Base-by-base conservation (phyloP, 1,140 invertebrate species). In the Epicauta chinensis region DNA sequence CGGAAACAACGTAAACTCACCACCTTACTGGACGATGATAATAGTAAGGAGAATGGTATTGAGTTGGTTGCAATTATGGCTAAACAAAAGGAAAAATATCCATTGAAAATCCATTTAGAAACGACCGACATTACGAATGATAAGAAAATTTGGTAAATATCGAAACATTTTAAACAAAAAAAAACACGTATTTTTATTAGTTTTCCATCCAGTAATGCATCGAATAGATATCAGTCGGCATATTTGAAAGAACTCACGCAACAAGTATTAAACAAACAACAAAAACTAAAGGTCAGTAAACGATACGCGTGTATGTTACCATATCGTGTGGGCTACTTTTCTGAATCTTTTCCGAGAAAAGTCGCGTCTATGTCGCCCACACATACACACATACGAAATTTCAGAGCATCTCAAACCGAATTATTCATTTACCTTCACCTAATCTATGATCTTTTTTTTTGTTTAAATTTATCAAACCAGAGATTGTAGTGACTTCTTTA, bases 61-160 rank as follows among this genome's bases (percentile, higher is more conserved):
- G 82, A 85, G 69, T 70, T 85, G 56, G 82, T 83, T 17, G 81
- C 82, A n/a, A 67, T 84, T 17, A 69, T 86, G 53, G 81, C 80
- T 11, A 72, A 76, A 53, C 71, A 78, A 51, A 66, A 48, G 71
- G 65, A 12, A 11, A 34, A 70, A 41, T 67, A 66, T 15, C 68
- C 68, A 12, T 62, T 68, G 41, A 58, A 70, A 51, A 59, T 72
- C 41, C 73, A 72, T 30, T 63, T 80, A 12, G 71, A 75, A 46
- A 75, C 71, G 15, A 81, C 79, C 12, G 81, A 83, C 57, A 75
- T 81, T 16, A 83, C 81, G 12, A 75, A 72, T 49, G 61, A 60
- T 11, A 56, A 44, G 12, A 57, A 62, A 52, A 36, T 52, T 14
- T 42, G 54, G 55, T 62, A 42, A 56, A 13, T 41, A 32, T n/a